Conservation (phyloP, 2,888 invertebrate species). For the Clunio marinus region DNA sequence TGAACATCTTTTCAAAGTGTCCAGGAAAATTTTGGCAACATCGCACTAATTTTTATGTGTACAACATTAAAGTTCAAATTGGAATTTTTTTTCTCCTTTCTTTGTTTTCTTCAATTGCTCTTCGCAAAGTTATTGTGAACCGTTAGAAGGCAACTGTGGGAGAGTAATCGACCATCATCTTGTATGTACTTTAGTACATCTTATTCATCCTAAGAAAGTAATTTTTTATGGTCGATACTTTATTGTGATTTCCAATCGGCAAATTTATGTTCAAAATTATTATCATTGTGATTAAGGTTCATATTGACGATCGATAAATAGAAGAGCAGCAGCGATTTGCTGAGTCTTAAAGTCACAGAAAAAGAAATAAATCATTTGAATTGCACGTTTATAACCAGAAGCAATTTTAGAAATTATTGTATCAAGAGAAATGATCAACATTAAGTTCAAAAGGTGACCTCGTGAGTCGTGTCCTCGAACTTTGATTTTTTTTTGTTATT, state of each 20-base stretch:
- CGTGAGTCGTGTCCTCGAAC: conserved; percentile 17
- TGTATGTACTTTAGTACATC: background rate
- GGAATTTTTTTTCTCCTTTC: too few species aligned
- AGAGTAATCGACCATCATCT: background rate
- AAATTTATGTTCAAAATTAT: background rate
- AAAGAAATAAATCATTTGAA: background rate
- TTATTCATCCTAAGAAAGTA: background rate
- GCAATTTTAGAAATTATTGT: background rate
- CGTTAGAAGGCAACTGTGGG: background rate
- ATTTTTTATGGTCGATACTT: background rate
- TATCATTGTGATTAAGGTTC: background rate
- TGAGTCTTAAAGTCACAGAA: background rate
- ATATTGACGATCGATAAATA: background rate
- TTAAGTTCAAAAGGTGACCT: background rate
- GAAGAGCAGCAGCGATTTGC: background rate
- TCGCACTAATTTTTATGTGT: background rate
- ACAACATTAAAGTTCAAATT: conserved; percentile 8
- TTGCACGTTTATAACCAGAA: conserved; percentile 6
- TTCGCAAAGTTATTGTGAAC: background rate
- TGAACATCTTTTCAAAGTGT: too few species aligned
- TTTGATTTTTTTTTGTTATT: too few species aligned
- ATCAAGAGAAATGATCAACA: background rate
- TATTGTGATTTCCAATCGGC: background rate
- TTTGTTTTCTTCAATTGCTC: background rate
- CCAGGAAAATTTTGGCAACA: background rate